Evolutionary conservation across 2,797 vertebrate species (phyloP).

Genomic region (Brotula barbata): DNA sequence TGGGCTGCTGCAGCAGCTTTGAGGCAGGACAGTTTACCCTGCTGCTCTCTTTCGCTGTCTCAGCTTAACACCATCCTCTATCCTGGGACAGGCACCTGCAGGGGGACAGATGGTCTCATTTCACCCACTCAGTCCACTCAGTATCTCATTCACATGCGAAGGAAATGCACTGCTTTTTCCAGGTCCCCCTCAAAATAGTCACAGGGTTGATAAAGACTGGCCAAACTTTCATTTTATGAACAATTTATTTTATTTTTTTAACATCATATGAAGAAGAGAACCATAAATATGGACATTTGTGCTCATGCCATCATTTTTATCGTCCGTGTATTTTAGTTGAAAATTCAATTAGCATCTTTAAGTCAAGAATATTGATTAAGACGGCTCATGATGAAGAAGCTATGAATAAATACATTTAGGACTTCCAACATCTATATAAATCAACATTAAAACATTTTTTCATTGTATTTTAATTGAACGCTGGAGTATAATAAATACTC

Average conservation of each 20-base stretch:
- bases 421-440: no score
- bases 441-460: no score
- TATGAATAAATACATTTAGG: no score
- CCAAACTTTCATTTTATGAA: constrained; percentile 7
- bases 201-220: background rate
- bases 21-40: constrained; percentile 64
- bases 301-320: background rate
- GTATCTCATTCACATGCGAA: constrained; percentile 40
- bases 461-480: no score
- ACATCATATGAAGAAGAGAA: no score
- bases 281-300: background rate
- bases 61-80: constrained; percentile 74
- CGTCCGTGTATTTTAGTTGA: constrained; percentile 1
- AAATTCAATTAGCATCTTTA: constrained; percentile 19
- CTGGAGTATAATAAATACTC: no score
- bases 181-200: constrained; percentile 4
- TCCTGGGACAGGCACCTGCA: constrained; percentile 75
- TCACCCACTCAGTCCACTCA: constrained; percentile 69
- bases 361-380: constrained; percentile 25
- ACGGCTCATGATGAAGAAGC: constrained; percentile 20
- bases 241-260: no score
- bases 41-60: constrained; percentile 74
- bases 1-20: constrained; percentile 63
- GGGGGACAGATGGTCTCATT: constrained; percentile 79
- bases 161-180: constrained; percentile 29